A percentile compares a stretch with the other conserved stretches of the same genome.
phyloP scores from a whole-genome alignment of 2,113 vertebrate genomes.

The Hippocampus zosterae region DNA sequence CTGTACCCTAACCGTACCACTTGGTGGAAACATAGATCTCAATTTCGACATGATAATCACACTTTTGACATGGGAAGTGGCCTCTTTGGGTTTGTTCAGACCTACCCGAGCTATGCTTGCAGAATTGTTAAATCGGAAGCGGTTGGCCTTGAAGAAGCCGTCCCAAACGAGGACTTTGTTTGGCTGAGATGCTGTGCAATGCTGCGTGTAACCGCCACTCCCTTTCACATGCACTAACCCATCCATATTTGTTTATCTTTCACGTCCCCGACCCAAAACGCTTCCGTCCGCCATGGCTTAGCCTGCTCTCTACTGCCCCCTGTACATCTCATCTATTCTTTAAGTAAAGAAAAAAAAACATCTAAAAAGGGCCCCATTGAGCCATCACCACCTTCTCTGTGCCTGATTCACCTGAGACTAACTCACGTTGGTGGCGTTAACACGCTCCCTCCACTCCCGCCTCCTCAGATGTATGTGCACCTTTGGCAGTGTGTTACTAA shows the following conservation, averaged over 20 bases:
- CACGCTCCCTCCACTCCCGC: constrained; percentile 19
- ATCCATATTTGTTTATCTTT: constrained; percentile 71
- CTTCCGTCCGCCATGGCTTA: constrained; percentile 81
- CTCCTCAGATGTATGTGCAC: constrained; percentile 70
- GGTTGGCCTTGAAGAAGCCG: background rate
- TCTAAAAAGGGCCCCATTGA: constrained; percentile 75
- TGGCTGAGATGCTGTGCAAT: constrained; percentile 84
- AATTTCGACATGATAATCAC: background rate
- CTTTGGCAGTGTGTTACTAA: constrained; percentile 77
- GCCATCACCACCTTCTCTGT: constrained; percentile 76
- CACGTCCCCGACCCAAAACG: constrained; percentile 35
- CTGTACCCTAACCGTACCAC: background rate
- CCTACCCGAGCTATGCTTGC: constrained; percentile 20
- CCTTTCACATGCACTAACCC: constrained; percentile 85
- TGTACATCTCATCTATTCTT: constrained; percentile 65
- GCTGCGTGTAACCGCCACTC: constrained; percentile 72
- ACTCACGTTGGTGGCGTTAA: constrained; percentile 54
- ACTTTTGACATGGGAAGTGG: constrained; percentile 37
- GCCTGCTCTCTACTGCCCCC: constrained; percentile 86
- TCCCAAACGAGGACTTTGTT: constrained; percentile 2
- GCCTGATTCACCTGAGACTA: constrained; percentile 71
- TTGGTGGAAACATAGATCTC: background rate
- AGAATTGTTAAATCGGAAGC: background rate
- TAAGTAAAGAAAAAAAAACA: constrained; percentile 61
- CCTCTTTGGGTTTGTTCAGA: constrained; percentile 7